Evolutionary conservation across 2,888 invertebrate species (phyloP).

Genomic region (Heterodera filipjevi): DNA sequence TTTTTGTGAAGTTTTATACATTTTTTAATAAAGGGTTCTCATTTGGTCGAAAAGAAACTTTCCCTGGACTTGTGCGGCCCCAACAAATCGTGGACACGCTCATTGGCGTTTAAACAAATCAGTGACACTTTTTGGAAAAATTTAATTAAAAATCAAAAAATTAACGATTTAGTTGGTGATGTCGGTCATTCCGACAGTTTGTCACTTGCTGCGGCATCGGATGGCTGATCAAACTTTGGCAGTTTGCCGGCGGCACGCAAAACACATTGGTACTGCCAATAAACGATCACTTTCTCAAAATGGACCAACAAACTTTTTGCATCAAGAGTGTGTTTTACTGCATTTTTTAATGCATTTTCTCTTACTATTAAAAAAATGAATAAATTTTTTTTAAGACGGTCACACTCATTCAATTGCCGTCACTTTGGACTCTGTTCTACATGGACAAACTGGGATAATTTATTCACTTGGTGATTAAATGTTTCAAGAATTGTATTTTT

Average conservation of each 20-base stretch:
- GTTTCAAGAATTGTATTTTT: not conserved
- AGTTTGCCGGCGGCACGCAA: slow-evolving; percentile 27
- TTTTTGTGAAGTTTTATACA: slow-evolving; percentile 34
- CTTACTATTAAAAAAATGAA: not conserved
- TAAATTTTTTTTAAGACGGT: not conserved
- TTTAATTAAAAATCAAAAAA: not conserved
- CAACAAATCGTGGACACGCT: slow-evolving; percentile 47
- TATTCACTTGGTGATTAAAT: slow-evolving; percentile 84
- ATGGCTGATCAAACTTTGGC: slow-evolving; percentile 49
- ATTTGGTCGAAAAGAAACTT: slow-evolving; percentile 27
- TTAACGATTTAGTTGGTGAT: not conserved
- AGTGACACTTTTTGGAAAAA: not conserved
- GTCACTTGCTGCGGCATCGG: slow-evolving; percentile 43
- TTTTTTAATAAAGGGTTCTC: too few relatives aligned
- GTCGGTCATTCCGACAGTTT: slow-evolving; percentile 35
- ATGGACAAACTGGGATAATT: slow-evolving; percentile 91
- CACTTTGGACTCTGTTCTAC: slow-evolving; percentile 81
- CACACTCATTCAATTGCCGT: slow-evolving; percentile 66
- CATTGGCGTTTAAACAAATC: slow-evolving; percentile 46
- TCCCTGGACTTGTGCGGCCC: slow-evolving; percentile 46
- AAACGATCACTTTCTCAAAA: slow-evolving; percentile 23
- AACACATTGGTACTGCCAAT: not conserved
- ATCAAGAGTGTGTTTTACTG: not conserved
- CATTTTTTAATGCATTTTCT: not conserved
- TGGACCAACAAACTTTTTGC: slow-evolving; percentile 19